phyloP scores from a whole-genome alignment of 2,113 vertebrate genomes.

The Coturnix japonica region DNA sequence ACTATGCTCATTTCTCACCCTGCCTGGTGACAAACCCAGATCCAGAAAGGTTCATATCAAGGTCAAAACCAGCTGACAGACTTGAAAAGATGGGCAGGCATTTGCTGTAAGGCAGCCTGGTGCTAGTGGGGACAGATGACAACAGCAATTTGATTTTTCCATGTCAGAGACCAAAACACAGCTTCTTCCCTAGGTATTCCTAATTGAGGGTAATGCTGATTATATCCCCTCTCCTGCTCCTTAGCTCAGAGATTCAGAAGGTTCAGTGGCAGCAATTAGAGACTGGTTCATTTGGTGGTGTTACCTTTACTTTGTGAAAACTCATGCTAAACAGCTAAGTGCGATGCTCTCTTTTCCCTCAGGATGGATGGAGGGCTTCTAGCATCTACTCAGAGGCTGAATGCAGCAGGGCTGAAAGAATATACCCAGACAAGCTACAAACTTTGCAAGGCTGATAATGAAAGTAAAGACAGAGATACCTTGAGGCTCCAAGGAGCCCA shows the following conservation, averaged over 20 bases:
- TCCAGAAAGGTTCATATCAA: background rate
- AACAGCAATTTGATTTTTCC: background rate
- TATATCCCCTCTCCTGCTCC: background rate
- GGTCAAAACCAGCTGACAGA: slow-evolving; percentile 4
- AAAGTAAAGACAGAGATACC: background rate
- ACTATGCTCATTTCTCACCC: background rate
- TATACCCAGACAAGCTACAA: background rate
- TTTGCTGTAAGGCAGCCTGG: background rate
- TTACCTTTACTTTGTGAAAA: background rate
- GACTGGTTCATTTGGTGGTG: background rate
- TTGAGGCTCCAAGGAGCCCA: background rate
- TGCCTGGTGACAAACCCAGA: background rate
- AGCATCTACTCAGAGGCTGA: background rate
- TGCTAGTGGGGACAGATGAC: background rate
- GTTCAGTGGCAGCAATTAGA: background rate
- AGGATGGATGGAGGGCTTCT: background rate
- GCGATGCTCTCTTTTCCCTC: background rate
- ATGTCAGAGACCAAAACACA: background rate
- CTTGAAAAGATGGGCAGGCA: background rate
- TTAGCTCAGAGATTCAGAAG: background rate
- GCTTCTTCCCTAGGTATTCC: background rate
- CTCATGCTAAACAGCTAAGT: background rate
- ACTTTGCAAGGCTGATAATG: background rate
- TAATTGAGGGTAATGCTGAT: background rate
- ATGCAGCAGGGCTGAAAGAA: background rate